Percentiles rank a stretch among this genome's conserved stretches.
Conservation (phyloP, 2,797 vertebrate genomes). For the Hozukius guyotensis region DNA sequence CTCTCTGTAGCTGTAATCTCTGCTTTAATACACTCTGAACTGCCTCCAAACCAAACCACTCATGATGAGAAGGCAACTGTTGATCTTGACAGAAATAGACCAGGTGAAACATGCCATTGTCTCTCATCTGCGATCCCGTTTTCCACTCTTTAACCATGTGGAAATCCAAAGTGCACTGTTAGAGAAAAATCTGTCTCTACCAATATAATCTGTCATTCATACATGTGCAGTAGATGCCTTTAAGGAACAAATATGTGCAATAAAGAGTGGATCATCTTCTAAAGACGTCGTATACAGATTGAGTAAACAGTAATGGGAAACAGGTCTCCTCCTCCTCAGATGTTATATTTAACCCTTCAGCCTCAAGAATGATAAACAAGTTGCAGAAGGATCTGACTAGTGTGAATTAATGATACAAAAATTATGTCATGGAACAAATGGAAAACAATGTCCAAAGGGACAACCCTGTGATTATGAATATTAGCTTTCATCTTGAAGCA, state of each 20-base stretch:
- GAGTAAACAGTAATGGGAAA: slow-evolving; percentile 30
- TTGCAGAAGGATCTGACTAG: slow-evolving; percentile 18
- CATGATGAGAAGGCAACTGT: slow-evolving; percentile 50
- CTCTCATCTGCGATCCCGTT: slow-evolving; percentile 15
- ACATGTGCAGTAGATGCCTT: slow-evolving; percentile 5
- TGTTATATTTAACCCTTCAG: slow-evolving; percentile 13
- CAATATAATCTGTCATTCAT: slow-evolving; percentile 10
- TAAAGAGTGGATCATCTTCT: slow-evolving; percentile 8
- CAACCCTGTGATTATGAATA: slow-evolving; percentile 3
- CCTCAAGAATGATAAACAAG: slow-evolving; percentile 36
- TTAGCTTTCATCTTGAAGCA: slow-evolving; percentile 25
- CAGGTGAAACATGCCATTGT: slow-evolving; percentile 38
- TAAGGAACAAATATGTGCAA: neutral
- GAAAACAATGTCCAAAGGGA: slow-evolving; percentile 42
- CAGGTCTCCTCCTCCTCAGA: slow-evolving; percentile 20
- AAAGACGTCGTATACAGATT: slow-evolving; percentile 25
- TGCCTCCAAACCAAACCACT: slow-evolving; percentile 47
- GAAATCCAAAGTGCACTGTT: neutral
- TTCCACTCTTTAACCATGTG: slow-evolving; percentile 9
- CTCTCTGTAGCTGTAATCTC: slow-evolving; percentile 50
- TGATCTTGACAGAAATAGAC: slow-evolving; percentile 57
- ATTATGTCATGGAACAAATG: slow-evolving; percentile 35
- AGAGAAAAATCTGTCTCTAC: slow-evolving; percentile 9
- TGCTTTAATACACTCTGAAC: slow-evolving; percentile 59
- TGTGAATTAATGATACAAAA: slow-evolving; percentile 48